Evolutionary conservation across 2,113 vertebrate species (phyloP).

Genomic region (Fulica atra): DNA sequence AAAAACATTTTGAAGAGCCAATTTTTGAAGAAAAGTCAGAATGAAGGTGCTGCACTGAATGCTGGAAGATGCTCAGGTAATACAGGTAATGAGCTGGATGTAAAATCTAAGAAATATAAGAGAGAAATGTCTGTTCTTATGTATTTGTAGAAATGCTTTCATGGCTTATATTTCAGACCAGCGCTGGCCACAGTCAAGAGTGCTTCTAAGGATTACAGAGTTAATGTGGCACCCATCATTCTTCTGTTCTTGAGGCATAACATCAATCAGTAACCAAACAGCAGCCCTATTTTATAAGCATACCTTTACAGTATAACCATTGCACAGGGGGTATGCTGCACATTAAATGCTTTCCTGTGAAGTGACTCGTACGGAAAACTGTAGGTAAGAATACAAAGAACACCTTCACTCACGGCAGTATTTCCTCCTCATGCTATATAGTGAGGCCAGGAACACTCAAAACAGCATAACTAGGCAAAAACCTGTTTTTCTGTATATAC

Average conservation of each 20-base stretch:
- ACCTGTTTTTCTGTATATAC: background rate
- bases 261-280: background rate
- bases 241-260: background rate
- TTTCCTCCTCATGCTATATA: background rate
- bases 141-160: background rate
- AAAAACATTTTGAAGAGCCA: background rate
- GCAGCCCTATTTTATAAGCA: background rate
- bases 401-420: background rate
- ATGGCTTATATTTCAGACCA: background rate
- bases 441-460: background rate
- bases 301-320: background rate
- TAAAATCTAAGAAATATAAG: background rate
- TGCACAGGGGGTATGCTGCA: background rate
- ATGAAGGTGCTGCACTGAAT: background rate
- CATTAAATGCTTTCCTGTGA: background rate
- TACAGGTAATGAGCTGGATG: rapidly evolving
- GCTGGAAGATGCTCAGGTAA: background rate
- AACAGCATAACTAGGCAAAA: background rate
- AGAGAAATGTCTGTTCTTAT: background rate
- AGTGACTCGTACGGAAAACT: background rate
- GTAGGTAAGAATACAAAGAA: rapidly evolving
- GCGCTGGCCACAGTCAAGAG: background rate
- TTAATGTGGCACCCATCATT: background rate
- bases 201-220: background rate
- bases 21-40: background rate